phyloP scores from a whole-genome alignment of 2,113 vertebrate species.

The Hemiprocne comata region DNA sequence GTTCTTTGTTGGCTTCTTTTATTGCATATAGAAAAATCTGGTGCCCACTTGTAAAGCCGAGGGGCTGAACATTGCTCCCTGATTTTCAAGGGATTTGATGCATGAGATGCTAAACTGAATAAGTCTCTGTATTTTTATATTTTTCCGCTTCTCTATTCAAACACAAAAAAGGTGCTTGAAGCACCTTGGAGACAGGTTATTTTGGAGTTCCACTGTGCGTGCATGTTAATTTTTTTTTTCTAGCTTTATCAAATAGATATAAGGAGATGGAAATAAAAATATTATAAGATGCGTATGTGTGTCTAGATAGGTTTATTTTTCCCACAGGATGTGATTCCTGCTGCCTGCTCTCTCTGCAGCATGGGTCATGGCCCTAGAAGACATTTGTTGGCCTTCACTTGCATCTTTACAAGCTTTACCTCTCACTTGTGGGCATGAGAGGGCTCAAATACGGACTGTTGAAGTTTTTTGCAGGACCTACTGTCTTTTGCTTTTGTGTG shows the following conservation, averaged over 20 bases:
- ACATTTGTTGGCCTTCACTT: not conserved
- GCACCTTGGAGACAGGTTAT: not conserved
- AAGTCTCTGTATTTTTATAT: not conserved
- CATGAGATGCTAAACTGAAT: not conserved
- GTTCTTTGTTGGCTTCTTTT: not conserved
- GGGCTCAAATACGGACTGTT: not conserved
- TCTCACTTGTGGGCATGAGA: not conserved
- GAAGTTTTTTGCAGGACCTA: not conserved
- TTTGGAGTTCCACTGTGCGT: not conserved
- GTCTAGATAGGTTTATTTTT: not conserved
- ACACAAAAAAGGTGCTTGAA: not conserved
- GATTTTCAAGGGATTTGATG: not conserved
- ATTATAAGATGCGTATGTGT: fast-evolving
- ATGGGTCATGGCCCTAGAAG: not conserved
- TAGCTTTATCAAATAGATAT: not conserved
- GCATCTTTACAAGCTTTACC: not conserved
- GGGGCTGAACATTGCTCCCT: not conserved
- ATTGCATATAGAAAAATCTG: not conserved
- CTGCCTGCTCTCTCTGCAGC: not conserved
- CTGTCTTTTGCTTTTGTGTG: not conserved
- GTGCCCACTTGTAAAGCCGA: not conserved
- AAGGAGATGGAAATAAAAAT: not conserved
- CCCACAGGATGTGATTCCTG: not conserved
- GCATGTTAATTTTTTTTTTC: not conserved
- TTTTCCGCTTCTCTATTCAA: not conserved